phyloP scores from a whole-genome alignment of 2,113 vertebrate genomes.

The Genyomyrus donnyi region DNA sequence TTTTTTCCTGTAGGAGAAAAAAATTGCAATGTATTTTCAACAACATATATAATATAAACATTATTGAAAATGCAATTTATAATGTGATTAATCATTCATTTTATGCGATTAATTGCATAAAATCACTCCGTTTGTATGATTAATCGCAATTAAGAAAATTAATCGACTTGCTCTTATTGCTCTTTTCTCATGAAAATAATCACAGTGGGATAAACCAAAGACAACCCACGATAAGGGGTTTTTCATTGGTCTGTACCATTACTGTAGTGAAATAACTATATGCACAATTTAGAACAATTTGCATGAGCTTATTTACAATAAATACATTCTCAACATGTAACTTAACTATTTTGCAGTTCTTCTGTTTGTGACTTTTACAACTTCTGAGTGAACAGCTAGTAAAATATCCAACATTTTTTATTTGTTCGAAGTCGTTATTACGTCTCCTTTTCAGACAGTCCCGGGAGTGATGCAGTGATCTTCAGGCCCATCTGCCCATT shows the following conservation, averaged over 20 bases:
- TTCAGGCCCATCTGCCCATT: neutral
- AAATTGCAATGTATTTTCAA: neutral
- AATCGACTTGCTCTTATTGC: neutral
- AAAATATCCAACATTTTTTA: neutral
- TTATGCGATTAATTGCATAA: neutral
- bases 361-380: neutral
- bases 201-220: neutral
- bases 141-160: neutral
- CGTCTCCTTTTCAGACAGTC: neutral
- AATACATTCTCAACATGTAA: neutral
- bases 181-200: neutral
- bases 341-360: neutral
- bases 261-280: neutral
- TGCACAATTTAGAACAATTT: neutral
- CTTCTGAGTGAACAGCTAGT: neutral
- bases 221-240: neutral
- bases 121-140: neutral
- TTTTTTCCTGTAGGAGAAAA: neutral
- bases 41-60: neutral
- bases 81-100: neutral
- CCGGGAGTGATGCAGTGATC: neutral
- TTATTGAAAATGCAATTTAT: neutral
- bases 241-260: neutral
- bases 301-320: neutral
- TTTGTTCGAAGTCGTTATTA: neutral